phyloP scores from a whole-genome alignment of 2,888 invertebrate genomes.

The Hypsopygia costalis region DNA sequence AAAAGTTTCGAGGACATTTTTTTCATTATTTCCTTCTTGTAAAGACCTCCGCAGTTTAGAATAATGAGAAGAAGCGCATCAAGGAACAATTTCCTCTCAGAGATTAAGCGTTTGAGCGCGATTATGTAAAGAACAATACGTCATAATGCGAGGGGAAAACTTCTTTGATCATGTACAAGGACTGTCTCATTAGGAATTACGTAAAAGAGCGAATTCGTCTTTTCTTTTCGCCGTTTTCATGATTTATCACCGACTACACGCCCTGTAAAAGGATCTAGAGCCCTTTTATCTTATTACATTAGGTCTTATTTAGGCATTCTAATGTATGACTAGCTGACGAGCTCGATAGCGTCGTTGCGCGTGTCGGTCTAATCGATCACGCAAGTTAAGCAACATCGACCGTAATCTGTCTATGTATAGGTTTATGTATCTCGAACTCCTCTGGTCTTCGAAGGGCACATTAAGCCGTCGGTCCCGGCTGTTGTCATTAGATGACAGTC shows the following conservation, averaged over 20 bases:
- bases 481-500: too few species aligned
- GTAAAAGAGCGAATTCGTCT: constrained; percentile 10
- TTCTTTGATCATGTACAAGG: constrained; percentile 24
- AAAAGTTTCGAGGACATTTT: constrained; percentile 31
- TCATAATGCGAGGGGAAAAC: constrained; percentile 25
- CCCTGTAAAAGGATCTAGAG: background rate
- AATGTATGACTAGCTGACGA: too few species aligned
- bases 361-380: too few species aligned
- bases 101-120: constrained; percentile 40
- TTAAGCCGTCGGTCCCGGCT: too few species aligned
- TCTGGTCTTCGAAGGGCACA: too few species aligned
- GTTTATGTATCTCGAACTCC: too few species aligned
- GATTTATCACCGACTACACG: background rate
- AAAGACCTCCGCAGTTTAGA: constrained; percentile 24
- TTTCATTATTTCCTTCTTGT: constrained; percentile 36
- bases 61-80: constrained; percentile 51
- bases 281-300: background rate
- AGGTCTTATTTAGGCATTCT: too few species aligned
- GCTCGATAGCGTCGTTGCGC: too few species aligned
- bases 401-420: too few species aligned
- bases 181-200: constrained; percentile 10
- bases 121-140: constrained; percentile 31
- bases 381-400: too few species aligned
- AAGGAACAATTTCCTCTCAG: constrained; percentile 59
- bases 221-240: constrained; percentile 6